Conservation (phyloP, 2,797 vertebrate genomes). For the Tympanoctomys barrerae region DNA sequence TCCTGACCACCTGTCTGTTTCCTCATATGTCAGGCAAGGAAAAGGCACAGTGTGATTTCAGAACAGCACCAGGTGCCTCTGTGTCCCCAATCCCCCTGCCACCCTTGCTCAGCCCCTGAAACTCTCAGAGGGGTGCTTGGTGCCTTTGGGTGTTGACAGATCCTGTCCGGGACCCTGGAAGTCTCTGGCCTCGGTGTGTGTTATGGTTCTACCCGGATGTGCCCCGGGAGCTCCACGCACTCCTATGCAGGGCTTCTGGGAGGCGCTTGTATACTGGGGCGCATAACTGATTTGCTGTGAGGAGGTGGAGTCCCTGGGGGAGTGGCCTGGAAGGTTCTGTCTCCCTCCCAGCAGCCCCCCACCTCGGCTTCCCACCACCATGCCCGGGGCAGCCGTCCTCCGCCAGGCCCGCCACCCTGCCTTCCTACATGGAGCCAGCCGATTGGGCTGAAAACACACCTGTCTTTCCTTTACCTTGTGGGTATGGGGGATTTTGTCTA, state of each 20-base stretch:
- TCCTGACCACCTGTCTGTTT: neutral
- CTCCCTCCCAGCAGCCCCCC: neutral
- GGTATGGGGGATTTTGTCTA: neutral
- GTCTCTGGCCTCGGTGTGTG: neutral
- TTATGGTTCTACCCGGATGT: too few species aligned
- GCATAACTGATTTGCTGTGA: neutral
- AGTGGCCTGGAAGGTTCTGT: too few species aligned
- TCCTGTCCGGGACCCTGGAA: neutral
- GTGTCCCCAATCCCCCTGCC: neutral
- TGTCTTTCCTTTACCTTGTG: neutral
- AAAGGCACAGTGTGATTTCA: neutral
- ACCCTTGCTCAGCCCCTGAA: neutral
- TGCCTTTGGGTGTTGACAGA: neutral
- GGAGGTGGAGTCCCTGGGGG: neutral
- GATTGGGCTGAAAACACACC: neutral
- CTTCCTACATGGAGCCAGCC: neutral
- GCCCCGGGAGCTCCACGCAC: neutral
- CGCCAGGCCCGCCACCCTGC: neutral
- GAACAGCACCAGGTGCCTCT: neutral
- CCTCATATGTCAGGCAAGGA: neutral
- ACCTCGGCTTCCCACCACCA: neutral
- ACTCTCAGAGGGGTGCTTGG: neutral
- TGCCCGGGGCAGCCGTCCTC: neutral
- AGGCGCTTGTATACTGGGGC: neutral
- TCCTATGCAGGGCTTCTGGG: neutral